Conservation (phyloP, 2,888 invertebrate genomes). For the Chironomus tentans region DNA sequence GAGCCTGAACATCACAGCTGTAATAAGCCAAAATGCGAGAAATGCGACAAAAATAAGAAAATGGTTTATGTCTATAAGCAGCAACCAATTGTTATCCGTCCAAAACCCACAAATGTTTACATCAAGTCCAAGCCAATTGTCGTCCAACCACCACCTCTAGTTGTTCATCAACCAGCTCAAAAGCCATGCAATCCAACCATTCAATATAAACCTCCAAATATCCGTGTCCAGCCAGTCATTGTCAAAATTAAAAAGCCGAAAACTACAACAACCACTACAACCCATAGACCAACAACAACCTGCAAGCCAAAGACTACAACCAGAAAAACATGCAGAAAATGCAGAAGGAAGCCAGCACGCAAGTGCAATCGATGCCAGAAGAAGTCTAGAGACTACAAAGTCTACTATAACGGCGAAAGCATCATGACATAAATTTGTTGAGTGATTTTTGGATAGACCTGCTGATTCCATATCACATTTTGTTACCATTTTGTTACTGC, state of each 20-base stretch:
- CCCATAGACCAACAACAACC: not conserved
- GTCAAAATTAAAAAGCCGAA: conserved; percentile 19
- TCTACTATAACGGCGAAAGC: not conserved
- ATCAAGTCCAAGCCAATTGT: conserved; percentile 25
- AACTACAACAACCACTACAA: not conserved
- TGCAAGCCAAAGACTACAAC: not conserved
- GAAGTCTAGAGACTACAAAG: not conserved
- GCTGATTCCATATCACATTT: not conserved
- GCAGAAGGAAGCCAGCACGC: not conserved
- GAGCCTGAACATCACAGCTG: not conserved
- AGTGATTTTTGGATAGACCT: not conserved
- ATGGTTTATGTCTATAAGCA: conserved; percentile 25
- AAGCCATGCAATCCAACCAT: conserved; percentile 20
- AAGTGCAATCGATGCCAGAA: conserved; percentile 18
- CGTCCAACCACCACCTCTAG: conserved; percentile 23
- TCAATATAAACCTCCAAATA: conserved; percentile 18
- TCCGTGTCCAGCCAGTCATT: conserved; percentile 16
- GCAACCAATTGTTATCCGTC: conserved; percentile 19
- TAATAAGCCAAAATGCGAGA: not conserved
- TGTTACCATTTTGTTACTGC: not conserved
- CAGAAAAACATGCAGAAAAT: conserved; percentile 13
- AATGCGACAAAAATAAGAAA: conserved; percentile 3
- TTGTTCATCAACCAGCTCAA: conserved; percentile 21
- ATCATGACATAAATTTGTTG: not conserved
- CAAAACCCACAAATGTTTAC: conserved; percentile 22